These are phyloP conservation scores for Albula goreensis DNA, from an alignment of 2,113 vertebrate genomes.

Conservation along the genomic window DNA sequence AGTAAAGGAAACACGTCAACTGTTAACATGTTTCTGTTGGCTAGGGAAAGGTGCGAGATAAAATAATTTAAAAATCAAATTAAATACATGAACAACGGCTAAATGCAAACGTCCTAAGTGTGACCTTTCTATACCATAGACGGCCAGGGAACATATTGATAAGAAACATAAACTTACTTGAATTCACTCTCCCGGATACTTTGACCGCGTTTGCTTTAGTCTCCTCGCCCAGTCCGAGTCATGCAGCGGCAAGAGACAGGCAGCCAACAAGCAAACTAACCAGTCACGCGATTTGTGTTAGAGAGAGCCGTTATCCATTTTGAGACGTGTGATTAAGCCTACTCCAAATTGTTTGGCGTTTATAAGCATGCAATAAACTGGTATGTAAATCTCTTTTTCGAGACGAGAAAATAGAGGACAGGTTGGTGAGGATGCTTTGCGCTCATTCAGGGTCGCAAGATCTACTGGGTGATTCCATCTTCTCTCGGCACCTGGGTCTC, in stretches of 20 bases:
- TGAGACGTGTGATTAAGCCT: neutral
- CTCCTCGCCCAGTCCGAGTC: neutral
- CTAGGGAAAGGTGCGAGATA: neutral
- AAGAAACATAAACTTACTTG: conserved; percentile 2
- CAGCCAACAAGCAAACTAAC: neutral
- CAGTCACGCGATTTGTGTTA: neutral
- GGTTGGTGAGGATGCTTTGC: neutral
- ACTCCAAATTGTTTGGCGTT: neutral
- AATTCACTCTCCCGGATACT: neutral
- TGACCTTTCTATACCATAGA: neutral
- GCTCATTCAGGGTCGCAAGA: conserved; percentile 11
- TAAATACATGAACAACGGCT: neutral
- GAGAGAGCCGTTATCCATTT: neutral
- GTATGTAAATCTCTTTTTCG: neutral
- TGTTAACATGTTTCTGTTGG: neutral
- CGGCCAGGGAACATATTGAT: neutral
- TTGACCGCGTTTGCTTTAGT: neutral
- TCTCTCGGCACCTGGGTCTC: conserved; percentile 10
- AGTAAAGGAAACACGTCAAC: neutral
- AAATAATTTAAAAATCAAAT: neutral
- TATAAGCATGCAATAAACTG: neutral
- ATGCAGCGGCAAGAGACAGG: neutral
- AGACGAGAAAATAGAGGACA: neutral
- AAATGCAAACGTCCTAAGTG: too few species aligned
- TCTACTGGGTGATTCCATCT: conserved; percentile 16